Evolutionary conservation across 2,888 invertebrate genomes (phyloP).

Genomic region (Dicycla oo): DNA sequence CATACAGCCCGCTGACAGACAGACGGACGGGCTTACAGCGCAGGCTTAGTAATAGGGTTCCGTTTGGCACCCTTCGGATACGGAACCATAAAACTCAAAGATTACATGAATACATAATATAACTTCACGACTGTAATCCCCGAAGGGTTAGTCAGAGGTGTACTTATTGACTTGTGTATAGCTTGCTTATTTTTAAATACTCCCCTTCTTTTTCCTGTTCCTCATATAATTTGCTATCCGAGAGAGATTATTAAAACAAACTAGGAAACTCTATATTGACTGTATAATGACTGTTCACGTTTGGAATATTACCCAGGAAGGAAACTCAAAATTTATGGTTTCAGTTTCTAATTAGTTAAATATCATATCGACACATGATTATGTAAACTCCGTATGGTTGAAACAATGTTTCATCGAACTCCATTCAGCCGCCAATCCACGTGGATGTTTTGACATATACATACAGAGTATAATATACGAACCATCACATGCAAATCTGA

Average conservation of each 20-base stretch:
- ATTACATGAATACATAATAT: too few species aligned
- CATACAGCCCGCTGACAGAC: too few species aligned
- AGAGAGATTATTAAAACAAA: background rate
- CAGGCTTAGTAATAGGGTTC: too few species aligned
- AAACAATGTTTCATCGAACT: constrained; percentile 9
- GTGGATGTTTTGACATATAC: constrained; percentile 8
- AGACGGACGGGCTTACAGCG: too few species aligned
- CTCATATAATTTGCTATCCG: background rate
- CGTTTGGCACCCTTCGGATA: too few species aligned
- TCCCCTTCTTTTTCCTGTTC: too few species aligned
- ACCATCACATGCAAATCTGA: constrained; percentile 6
- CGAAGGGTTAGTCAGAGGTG: too few species aligned
- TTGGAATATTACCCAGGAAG: constrained; percentile 5
- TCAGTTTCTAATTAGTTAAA: constrained; percentile 6
- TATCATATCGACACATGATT: background rate
- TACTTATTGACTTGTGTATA: too few species aligned
- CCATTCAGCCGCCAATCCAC: constrained; percentile 1
- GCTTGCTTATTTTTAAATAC: background rate
- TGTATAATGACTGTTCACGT: background rate
- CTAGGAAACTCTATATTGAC: background rate
- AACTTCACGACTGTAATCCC: too few species aligned
- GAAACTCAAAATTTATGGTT: background rate
- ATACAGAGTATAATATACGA: background rate
- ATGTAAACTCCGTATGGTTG: background rate
- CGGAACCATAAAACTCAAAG: too few species aligned